Evolutionary conservation across 1,140 invertebrate genomes (phyloP), one percentile per base, ranked within the genome.

Genomic region (Myzus persicae): DNA sequence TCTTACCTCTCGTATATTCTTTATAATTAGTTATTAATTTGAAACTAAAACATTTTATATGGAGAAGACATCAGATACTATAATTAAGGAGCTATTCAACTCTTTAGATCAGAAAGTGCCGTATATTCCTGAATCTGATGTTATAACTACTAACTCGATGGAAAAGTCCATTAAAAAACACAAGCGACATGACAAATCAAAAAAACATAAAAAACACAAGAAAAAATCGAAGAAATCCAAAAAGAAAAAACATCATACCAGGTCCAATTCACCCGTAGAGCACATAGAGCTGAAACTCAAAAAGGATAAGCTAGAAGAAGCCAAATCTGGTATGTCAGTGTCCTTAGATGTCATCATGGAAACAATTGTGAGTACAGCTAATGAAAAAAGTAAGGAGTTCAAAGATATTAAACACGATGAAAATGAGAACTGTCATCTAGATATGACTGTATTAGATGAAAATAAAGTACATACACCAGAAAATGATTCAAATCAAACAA

Each of bases 161-260:
- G 31, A 31, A 48, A n/a, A 92, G 3, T 92, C 42, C 14, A 42
- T 46, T 46, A 93, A 94, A 24, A 94, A 93, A 67, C 82, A 91
- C 54, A 94, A 93, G 26, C 93, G 94, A 42, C 59, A 94, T 42
- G 95, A 96, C 51, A 95, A 95, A 92, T 94, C 94, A 7, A 95
- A 95, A 59, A 94, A 94, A 85, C 96, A 96, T 91, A 96, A 96
- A 84, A 96, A 96, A 90, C 95, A 96, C 94, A 96, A 96, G 93
- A 95, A 95, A 94, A 96, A 97, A 94, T 95, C 95, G 18, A 96
- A 95, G 94, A 96, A 96, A 85, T 95, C 95, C 89, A 96, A 95
- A 94, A 96, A 96, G 81, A 96, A 90, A 85, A 85, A 67, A 93
- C 51, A 88, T 18, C 42, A 31, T n/a, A 38, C 36, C 18, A 59